A percentile compares a stretch with the other conserved stretches of the same genome.
These are phyloP conservation scores for Penaeus vannamei DNA, from an alignment of 1,140 invertebrate species.

Conservation along the genomic window DNA sequence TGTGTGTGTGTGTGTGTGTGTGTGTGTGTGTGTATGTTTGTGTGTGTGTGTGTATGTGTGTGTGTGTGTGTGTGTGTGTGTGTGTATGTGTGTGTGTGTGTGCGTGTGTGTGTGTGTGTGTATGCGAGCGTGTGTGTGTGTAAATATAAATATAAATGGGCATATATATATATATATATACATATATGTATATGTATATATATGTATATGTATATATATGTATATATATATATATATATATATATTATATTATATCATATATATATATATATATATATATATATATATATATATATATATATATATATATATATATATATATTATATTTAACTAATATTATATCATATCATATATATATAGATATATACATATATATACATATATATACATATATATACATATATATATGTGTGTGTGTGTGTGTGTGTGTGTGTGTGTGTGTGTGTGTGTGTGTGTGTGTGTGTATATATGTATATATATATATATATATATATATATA, in stretches of 20 bases:
- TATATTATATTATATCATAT: not conserved
- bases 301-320: conserved; percentile 18
- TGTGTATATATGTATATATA: conserved; percentile 14
- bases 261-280: conserved; percentile 12
- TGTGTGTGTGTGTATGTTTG: too few relatives aligned
- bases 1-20: too few relatives aligned
- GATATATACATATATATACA: not conserved
- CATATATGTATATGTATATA: conserved; percentile 12
- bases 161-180: too few relatives aligned
- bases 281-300: conserved; percentile 22
- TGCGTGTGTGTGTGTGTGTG: too few relatives aligned
- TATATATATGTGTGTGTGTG: conserved; percentile 1
- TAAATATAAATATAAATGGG: too few relatives aligned
- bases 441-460: not conserved
- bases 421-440: not conserved
- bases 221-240: conserved; percentile 3
- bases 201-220: conserved; percentile 1
- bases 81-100: too few relatives aligned
- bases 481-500: conserved; percentile 22
- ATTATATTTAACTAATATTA: not conserved
- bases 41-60: too few relatives aligned
- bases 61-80: too few relatives aligned
- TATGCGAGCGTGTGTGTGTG: too few relatives aligned
- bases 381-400: conserved; percentile 22
- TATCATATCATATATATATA: not conserved